These are phyloP conservation scores for Pentamera pediparva DNA, from an alignment of 53 echinoderm and acorn worm species.

Conservation along the genomic window DNA sequence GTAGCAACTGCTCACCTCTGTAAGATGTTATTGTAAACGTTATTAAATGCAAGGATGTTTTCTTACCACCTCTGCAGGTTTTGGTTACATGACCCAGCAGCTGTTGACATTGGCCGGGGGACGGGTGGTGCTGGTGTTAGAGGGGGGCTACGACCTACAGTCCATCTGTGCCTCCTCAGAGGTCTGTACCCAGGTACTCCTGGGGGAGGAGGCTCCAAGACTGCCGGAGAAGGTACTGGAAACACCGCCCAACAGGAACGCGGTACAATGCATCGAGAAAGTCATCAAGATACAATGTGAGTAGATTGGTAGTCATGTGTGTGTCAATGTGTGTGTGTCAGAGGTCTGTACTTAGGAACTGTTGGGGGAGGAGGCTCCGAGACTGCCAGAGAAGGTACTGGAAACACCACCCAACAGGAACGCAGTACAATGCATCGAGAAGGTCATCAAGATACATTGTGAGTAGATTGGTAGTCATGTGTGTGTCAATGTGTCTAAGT, in stretches of 20 bases:
- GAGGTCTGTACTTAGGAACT: conserved; percentile 86
- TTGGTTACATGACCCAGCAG: conserved; percentile 94
- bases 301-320: too few relatives aligned
- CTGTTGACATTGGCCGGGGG: conserved; percentile 93
- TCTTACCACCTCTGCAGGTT: conserved; percentile 49
- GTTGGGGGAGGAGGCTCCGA: conserved; percentile 73
- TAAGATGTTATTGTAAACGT: too few relatives aligned
- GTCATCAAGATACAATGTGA: conserved; percentile 90
- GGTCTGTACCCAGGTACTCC: conserved; percentile 78
- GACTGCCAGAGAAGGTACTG: conserved; percentile 56
- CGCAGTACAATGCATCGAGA: conserved; percentile 73
- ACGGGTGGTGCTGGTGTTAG: conserved; percentile 85
- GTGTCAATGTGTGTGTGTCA: too few relatives aligned
- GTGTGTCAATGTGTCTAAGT: too few relatives aligned
- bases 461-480: too few relatives aligned
- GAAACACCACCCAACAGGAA: conserved; percentile 59
- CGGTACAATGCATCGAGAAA: conserved; percentile 69
- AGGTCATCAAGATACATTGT: conserved; percentile 86
- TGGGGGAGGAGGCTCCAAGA: conserved; percentile 70
- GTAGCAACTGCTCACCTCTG: too few relatives aligned
- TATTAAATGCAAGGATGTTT: too few relatives aligned
- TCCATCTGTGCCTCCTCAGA: conserved; percentile 96
- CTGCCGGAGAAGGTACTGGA: conserved; percentile 58
- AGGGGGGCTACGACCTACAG: conserved; percentile 89
- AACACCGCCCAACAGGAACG: conserved; percentile 63